Evolutionary conservation across 2,888 invertebrate species (phyloP), one percentile per base, ranked within the genome.

Genomic region (Anticlea derivata): DNA sequence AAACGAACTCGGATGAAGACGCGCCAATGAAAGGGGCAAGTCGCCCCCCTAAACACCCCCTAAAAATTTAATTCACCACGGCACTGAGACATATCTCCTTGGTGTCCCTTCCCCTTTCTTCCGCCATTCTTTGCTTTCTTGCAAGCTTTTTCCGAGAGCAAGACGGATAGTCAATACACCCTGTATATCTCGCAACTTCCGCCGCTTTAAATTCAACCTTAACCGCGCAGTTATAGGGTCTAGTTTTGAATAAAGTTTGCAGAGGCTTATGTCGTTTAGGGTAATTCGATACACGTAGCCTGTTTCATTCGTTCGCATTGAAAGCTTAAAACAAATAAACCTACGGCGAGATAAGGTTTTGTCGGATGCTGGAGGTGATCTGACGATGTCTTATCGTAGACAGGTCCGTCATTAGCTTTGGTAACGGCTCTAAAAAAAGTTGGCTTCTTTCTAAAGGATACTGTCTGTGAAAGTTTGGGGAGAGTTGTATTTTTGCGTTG

Each of bases 31-130:
- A 83, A 83, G 83, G 82, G 83, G 81, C 81, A 80, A 78, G 70
- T 66, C 58, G 55, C 73, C 79, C 76, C 75, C 82, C 81, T 66
- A 66, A 68, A 75, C 80, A 78, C 88, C 88, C 89, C 79, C 87
- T 87, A 88, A 89, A 89, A 90, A 90, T 90, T 90, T 89, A 90
- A 90, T 90, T 90, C 90, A 89, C 89, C 90, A 90, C 86, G 75
- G 75, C 80, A 73, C 80, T 80, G 85, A 86, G 88, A 89, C 88
- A 87, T 85, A 86, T 89, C 88, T 84, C 82, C 85, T 79, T 70
- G 68, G 67, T 78, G 83, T 83, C 84, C 85, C 85, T 80, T 82
- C 83, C 86, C 88, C 82, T 83, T 86, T 86, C 81, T 86, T 82
- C 77, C 78, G 73, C 86, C 82, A 85, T 90, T 89, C 89, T 90